Evolutionary conservation across 2,888 invertebrate genomes (phyloP).

Genomic region (Ochlodes sylvanus): DNA sequence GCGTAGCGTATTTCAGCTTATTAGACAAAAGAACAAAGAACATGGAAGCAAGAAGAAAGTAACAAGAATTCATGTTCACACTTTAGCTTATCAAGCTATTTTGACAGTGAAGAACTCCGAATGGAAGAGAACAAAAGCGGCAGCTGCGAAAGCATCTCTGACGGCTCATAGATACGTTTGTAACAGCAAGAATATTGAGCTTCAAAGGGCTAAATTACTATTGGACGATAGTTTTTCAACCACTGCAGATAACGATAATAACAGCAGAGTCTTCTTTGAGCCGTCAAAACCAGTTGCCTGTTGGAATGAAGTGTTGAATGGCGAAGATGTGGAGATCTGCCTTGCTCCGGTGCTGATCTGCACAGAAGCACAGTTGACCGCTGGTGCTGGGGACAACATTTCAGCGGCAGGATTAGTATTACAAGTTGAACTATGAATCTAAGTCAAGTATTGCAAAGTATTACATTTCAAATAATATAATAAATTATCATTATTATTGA

Average conservation of each 20-base stretch:
- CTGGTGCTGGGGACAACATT: constrained; percentile 95
- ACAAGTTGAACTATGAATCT: constrained; percentile 82
- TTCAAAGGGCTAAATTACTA: constrained; percentile 83
- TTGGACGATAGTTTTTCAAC: constrained; percentile 94
- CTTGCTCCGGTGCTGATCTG: constrained; percentile 94
- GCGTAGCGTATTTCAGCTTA: constrained; percentile 87
- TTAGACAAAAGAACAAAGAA: constrained; percentile 72
- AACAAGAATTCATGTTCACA: constrained; percentile 93
- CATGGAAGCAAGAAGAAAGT: constrained; percentile 83
- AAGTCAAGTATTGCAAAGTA: constrained; percentile 39
- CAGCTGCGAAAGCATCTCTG: constrained; percentile 92
- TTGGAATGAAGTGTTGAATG: constrained; percentile 88
- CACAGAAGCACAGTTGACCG: constrained; percentile 91
- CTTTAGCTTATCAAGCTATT: constrained; percentile 94
- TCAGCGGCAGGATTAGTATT: constrained; percentile 94
- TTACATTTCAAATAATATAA: background rate
- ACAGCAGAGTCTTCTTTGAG: constrained; percentile 87
- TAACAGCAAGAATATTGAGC: constrained; percentile 85
- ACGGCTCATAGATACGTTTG: constrained; percentile 94
- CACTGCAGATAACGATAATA: constrained; percentile 82
- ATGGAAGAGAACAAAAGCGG: constrained; percentile 92
- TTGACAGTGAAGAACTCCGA: constrained; percentile 87
- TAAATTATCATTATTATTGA: background rate
- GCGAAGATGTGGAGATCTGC: constrained; percentile 87
- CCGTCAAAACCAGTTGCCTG: constrained; percentile 91